These are phyloP conservation scores for Malurus splendens DNA, from an alignment of 2,797 vertebrate genomes.

Conservation along the genomic window DNA sequence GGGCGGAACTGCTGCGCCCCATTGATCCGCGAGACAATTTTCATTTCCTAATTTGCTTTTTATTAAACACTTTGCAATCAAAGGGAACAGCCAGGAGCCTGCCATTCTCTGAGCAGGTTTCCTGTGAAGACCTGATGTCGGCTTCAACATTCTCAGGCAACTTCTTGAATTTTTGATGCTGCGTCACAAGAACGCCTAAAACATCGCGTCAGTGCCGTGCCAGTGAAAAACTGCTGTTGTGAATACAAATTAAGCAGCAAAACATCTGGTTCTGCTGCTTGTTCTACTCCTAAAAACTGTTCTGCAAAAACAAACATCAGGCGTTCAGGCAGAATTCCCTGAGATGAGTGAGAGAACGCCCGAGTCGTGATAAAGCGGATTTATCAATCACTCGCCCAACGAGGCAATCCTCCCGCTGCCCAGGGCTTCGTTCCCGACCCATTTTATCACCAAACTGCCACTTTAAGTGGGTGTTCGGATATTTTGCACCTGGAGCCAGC, in stretches of 20 bases:
- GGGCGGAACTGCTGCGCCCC: neutral
- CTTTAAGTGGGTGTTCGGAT: neutral
- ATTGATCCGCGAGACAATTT: neutral
- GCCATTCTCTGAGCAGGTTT: neutral
- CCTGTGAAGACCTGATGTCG: neutral
- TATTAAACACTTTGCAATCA: constrained; percentile 37
- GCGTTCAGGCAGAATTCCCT: neutral
- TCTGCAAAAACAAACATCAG: neutral
- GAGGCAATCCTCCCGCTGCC: neutral
- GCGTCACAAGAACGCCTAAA: neutral
- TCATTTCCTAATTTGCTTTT: constrained; percentile 33
- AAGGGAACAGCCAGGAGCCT: neutral
- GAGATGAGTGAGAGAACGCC: neutral
- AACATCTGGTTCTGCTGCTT: neutral
- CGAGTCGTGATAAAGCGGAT: neutral
- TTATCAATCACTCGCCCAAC: neutral
- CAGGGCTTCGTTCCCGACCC: neutral
- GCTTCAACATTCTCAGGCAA: neutral
- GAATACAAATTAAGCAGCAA: neutral
- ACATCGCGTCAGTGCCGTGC: fast-evolving
- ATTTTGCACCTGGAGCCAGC: constrained; percentile 30
- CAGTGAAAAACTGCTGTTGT: neutral
- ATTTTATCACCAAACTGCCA: constrained; percentile 46
- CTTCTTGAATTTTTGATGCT: constrained; percentile 24
- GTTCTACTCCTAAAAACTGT: neutral